A percentile compares a stretch with the other conserved stretches of the same genome.
Conservation (phyloP, 2,797 vertebrate species). For the Urosaurus nigricauda region DNA sequence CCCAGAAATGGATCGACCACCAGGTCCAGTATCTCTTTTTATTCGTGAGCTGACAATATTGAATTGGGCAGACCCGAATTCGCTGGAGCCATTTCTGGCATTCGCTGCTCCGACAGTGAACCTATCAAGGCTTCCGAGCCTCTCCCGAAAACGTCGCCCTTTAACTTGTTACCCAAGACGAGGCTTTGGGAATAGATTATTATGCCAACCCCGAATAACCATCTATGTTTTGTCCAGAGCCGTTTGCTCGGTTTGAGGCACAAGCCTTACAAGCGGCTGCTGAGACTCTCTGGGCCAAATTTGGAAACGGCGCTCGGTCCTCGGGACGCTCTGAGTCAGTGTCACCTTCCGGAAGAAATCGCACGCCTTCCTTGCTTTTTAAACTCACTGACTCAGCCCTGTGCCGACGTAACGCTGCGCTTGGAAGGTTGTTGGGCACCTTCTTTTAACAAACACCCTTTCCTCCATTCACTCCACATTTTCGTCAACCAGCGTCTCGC, state of each 20-base stretch:
- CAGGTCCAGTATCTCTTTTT: no score
- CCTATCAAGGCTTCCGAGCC: no score
- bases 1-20: no score
- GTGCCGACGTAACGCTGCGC: no score
- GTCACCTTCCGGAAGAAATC: background rate
- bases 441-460: background rate
- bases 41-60: no score
- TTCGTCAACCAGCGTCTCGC: background rate
- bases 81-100: no score
- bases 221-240: background rate
- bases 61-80: no score
- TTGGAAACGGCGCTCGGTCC: constrained; percentile 6
- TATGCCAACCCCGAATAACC: background rate
- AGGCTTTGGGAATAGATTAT: background rate
- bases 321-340: background rate
- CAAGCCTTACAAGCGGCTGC: no score
- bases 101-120: no score
- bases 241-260: background rate
- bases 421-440: background rate
- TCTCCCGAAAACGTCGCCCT: no score
- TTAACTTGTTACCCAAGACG: background rate
- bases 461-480: background rate
- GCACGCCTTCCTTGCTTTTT: background rate
- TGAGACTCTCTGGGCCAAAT: background rate
- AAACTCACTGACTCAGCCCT: background rate